These are phyloP conservation scores for Bubo blakistoni DNA, from an alignment of 2,113 vertebrate genomes.

Conservation along the genomic window DNA sequence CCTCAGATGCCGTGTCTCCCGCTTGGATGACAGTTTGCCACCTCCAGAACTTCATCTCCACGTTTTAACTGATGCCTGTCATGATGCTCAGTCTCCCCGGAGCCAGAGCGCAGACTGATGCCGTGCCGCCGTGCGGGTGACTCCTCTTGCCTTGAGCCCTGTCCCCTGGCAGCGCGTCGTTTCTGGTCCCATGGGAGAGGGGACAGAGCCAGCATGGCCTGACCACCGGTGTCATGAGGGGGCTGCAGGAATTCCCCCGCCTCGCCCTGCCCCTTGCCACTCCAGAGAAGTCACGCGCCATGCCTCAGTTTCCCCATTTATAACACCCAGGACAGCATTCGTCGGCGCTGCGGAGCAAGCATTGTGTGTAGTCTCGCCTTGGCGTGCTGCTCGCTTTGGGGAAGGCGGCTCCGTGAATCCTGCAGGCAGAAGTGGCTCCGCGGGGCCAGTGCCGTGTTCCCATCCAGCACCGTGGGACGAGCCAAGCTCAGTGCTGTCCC, in stretches of 20 bases:
- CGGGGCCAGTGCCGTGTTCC: neutral
- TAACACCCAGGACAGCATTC: neutral
- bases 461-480: rapidly evolving
- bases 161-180: neutral
- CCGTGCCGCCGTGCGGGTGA: rapidly evolving
- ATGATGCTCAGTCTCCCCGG: neutral
- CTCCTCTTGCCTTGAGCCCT: neutral
- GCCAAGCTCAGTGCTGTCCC: neutral
- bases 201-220: rapidly evolving
- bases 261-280: neutral
- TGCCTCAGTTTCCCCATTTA: neutral
- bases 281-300: rapidly evolving
- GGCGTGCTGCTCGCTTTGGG: neutral
- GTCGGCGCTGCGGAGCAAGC: neutral
- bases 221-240: neutral
- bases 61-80: constrained; percentile 35
- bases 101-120: neutral
- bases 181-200: neutral
- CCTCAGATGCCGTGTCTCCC: neutral
- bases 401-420: neutral
- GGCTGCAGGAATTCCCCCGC: neutral
- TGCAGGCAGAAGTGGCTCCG: neutral
- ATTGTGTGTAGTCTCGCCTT: rapidly evolving
- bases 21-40: constrained; percentile 32
- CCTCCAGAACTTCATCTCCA: constrained; percentile 3